These are phyloP conservation scores for Drosophila littoralis DNA, from an alignment of 1,140 invertebrate genomes.

Conservation along the genomic window DNA sequence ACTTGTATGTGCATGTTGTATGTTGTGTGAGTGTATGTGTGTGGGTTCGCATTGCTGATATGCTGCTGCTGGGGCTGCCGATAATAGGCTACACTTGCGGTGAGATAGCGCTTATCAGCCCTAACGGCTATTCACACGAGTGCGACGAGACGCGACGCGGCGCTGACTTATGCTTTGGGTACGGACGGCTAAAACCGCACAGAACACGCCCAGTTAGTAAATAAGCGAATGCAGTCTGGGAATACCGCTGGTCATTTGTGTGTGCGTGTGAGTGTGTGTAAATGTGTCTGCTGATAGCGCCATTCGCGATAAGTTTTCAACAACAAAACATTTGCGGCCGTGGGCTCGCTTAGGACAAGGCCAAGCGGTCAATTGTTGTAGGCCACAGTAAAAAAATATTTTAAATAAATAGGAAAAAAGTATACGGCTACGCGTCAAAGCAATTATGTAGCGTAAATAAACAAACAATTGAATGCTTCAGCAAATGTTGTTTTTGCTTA, in stretches of 20 bases:
- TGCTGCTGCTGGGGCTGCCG: conserved; percentile 19
- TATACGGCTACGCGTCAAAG: neutral
- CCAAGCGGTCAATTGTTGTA: conserved; percentile 13
- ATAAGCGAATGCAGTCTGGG: conserved; percentile 50
- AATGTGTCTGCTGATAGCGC: conserved; percentile 24
- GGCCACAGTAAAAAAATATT: conserved; percentile 2
- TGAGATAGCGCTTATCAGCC: conserved; percentile 38
- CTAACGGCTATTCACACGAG: conserved; percentile 37
- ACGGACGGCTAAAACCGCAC: conserved; percentile 25
- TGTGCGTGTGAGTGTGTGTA: too few relatives aligned
- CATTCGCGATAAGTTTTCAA: conserved; percentile 21
- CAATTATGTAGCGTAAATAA: conserved; percentile 8
- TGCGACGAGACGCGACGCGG: neutral
- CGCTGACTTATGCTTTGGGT: conserved; percentile 25
- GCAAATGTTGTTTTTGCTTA: neutral
- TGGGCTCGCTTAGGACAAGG: conserved; percentile 38
- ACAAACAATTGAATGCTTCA: neutral
- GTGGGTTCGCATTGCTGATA: conserved; percentile 34
- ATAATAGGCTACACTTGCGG: conserved; percentile 37
- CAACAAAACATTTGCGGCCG: conserved; percentile 18
- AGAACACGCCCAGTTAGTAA: conserved; percentile 33
- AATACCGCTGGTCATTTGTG: conserved; percentile 49
- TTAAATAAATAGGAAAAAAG: neutral
- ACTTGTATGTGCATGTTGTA: conserved; percentile 5
- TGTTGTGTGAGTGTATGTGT: neutral